These are phyloP conservation scores for Bombus cullumanus DNA, from an alignment of 1,140 invertebrate species.

Conservation along the genomic window DNA sequence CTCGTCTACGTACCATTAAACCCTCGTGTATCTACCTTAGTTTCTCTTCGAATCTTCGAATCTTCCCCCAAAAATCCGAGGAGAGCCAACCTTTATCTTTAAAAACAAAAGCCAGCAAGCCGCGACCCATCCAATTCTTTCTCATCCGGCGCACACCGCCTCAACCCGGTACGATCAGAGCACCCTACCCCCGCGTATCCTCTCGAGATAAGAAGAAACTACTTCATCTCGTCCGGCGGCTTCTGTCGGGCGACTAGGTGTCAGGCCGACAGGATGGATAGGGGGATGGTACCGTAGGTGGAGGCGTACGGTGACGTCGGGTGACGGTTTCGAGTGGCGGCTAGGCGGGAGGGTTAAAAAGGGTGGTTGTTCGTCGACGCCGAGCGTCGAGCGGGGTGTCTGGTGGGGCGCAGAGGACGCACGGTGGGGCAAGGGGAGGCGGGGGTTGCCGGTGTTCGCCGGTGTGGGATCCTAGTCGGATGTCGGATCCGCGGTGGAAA, in stretches of 20 bases:
- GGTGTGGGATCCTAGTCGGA: conserved; percentile 61
- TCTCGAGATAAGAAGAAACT: conserved; percentile 48
- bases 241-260: conserved; percentile 30
- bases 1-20: too few species aligned
- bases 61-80: not conserved
- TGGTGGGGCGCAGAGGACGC: conserved; percentile 57
- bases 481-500: conserved; percentile 72
- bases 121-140: not conserved
- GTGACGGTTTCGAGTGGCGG: conserved; percentile 66
- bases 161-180: not conserved
- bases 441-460: conserved; percentile 63
- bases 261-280: conserved; percentile 3
- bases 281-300: not conserved
- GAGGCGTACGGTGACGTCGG: conserved; percentile 44
- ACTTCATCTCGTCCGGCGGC: conserved; percentile 26
- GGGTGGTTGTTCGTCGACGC: conserved; percentile 56
- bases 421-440: conserved; percentile 56
- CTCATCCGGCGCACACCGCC: not conserved
- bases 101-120: not conserved
- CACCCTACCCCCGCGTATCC: not conserved
- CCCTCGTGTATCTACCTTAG: too few species aligned
- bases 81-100: not conserved
- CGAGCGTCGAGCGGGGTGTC: conserved; percentile 38
- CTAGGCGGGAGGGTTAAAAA: conserved; percentile 60
- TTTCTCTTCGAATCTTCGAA: not conserved